Percentiles rank a stretch among this genome's conserved stretches.
phyloP scores from a whole-genome alignment of 2,888 invertebrate species.

The Schizotus pectinicornis region DNA sequence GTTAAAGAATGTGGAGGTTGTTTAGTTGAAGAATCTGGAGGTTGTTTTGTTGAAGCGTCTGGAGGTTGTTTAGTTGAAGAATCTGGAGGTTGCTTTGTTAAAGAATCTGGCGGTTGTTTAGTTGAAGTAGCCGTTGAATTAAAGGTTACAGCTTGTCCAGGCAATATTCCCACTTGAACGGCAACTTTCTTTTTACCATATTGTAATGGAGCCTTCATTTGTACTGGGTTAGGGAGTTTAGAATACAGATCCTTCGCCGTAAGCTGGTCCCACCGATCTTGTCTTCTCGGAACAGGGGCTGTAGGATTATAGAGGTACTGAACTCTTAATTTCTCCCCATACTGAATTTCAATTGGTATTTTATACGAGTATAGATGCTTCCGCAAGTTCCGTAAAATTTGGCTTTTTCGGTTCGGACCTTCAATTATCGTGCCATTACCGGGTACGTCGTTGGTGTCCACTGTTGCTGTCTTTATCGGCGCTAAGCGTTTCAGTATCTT shows the following conservation, averaged over 20 bases:
- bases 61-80: no score
- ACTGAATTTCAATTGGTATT: constrained; percentile 35
- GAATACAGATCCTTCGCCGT: not conserved
- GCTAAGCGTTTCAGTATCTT: constrained; percentile 20
- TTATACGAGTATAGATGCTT: constrained; percentile 33
- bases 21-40: no score
- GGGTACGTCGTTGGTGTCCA: constrained; percentile 33
- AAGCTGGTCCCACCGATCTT: not conserved
- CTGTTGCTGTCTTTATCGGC: not conserved
- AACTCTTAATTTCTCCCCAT: constrained; percentile 12
- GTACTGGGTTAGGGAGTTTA: no score
- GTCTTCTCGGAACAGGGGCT: not conserved
- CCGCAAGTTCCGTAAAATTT: constrained; percentile 32
- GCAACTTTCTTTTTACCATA: no score
- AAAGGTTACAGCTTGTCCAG: no score
- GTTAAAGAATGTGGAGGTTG: no score
- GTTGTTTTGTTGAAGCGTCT: no score
- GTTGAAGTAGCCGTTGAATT: no score
- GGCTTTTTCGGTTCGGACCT: not conserved
- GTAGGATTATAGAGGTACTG: not conserved
- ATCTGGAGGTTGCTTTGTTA: no score
- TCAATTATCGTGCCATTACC: constrained; percentile 5
- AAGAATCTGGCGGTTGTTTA: no score
- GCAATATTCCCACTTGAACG: no score
- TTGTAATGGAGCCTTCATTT: no score